These are phyloP conservation scores for Falco biarmicus DNA, from an alignment of 2,797 vertebrate species.

Conservation along the genomic window DNA sequence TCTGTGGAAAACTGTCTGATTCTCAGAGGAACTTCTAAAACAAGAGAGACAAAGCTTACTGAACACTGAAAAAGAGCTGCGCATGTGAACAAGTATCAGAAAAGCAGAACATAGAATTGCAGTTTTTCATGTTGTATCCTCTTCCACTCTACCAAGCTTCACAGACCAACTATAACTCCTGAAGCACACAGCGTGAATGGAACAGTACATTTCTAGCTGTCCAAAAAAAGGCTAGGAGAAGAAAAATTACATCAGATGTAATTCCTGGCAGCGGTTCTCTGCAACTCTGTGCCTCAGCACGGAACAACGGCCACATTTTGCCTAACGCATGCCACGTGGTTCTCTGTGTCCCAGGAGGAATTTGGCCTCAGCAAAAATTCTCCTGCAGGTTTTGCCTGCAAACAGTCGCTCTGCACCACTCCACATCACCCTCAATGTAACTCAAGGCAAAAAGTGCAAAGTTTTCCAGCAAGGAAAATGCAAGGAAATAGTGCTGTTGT, in stretches of 20 bases:
- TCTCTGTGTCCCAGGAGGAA: not conserved
- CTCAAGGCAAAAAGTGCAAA: not conserved
- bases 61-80: not conserved
- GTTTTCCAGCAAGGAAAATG: not conserved
- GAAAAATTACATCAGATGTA: not conserved
- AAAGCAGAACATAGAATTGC: not conserved
- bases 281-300: not conserved
- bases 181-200: not conserved
- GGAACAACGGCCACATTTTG: conserved; percentile 27
- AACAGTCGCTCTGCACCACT: not conserved
- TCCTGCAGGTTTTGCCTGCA: not conserved
- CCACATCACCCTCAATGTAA: not conserved
- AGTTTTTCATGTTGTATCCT: not conserved
- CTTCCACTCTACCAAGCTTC: not conserved
- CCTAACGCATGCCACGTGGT: not conserved
- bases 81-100: not conserved
- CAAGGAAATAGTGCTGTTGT: not conserved
- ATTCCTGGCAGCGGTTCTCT: not conserved
- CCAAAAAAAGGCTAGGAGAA: not conserved
- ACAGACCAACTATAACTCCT: not conserved
- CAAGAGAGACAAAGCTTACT: not conserved
- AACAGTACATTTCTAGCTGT: conserved; percentile 13
- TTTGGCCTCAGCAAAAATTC: not conserved
- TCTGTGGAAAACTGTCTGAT: not conserved
- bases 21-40: not conserved